A percentile compares a stretch with the other conserved stretches of the same genome.
Evolutionary conservation across 2,888 invertebrate species (phyloP).

Genomic region (Drosophila anceps): DNA sequence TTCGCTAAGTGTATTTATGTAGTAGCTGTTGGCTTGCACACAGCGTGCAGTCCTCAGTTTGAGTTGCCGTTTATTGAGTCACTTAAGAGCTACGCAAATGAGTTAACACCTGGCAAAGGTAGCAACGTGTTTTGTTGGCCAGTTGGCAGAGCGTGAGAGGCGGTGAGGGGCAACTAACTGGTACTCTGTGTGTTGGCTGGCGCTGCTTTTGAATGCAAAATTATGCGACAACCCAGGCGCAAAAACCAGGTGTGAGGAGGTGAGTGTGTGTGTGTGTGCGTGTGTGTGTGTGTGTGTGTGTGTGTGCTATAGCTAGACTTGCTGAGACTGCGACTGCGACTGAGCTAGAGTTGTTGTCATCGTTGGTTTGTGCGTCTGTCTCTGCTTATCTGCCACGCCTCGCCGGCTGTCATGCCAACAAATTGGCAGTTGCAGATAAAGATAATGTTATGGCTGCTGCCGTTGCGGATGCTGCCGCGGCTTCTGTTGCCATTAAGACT

Average conservation of each 20-base stretch:
- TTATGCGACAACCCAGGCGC: constrained; percentile 64
- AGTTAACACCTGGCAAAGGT: constrained; percentile 74
- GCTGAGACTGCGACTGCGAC: not conserved
- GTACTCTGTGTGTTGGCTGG: constrained; percentile 16
- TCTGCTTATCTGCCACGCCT: constrained; percentile 58
- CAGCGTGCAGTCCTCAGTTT: constrained; percentile 71
- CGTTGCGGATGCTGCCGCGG: constrained; percentile 25
- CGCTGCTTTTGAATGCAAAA: constrained; percentile 68
- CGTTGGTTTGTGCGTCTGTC: constrained; percentile 10
- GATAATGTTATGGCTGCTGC: constrained; percentile 73
- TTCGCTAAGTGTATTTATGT: constrained; percentile 7
- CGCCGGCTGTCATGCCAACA: constrained; percentile 58
- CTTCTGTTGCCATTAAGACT: constrained; percentile 59
- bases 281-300: too few relatives aligned
- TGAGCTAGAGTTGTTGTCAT: constrained; percentile 24
- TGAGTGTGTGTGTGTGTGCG: constrained; percentile 18
- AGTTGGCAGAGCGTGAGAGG: not conserved
- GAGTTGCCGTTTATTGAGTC: constrained; percentile 78
- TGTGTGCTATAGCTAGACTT: not conserved
- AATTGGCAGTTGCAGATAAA: constrained; percentile 80
- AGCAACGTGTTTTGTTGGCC: constrained; percentile 37
- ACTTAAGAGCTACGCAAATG: constrained; percentile 75
- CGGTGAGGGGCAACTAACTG: not conserved
- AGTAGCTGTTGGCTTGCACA: constrained; percentile 30
- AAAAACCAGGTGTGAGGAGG: constrained; percentile 47